Base-by-base conservation (phyloP, 1,140 invertebrate genomes). In the Drosophila sproati region DNA sequence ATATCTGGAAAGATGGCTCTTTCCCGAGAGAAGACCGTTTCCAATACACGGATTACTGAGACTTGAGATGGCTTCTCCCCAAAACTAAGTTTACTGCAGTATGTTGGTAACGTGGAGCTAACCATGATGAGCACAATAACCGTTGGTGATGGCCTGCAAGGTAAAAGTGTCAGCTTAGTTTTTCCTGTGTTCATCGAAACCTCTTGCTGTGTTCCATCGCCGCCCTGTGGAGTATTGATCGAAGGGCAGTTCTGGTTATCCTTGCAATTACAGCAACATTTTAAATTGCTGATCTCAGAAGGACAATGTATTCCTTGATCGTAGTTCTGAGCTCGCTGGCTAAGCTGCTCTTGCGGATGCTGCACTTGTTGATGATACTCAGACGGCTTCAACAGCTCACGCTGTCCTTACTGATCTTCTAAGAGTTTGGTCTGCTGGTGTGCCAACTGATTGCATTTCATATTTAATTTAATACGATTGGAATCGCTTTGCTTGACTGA, bases 51-150 rank as follows among this genome's bases (percentile, higher is more conserved):
- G 6, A 87, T 77, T 41, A 83, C 69, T 0, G 69, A 54, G 8
- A 43, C 28, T 3, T 48, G 35, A 4, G 52, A 51, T 2, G 50
- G 45, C 10, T 39, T 50, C 5, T 41, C 8, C 0, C 34, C 12
- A 5, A 52, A 37, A 7, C 5, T 29, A 6, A 0, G 39, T 20
- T 5, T 4, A 61, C 43, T 63, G 3, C 43, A 70, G 29, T 64
- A 63, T 4, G 59, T 52, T 1, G 68, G 68, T 32, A 60, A 3
- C 20, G 20, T 64, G 3, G 34, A 47, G 5, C 73, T 51, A 5
- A 62, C 55, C 83, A 87, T 77, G 3, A 87, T 63, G 4, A 87
- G 60, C 5, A 87, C 83, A 41, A 80, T 87, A 2, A 87, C 50
- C 0, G 70, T 50, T 35, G 56, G 4, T 3, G 6, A 0, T 20